Percentiles rank a stretch among this genome's conserved stretches.
Conservation (phyloP, 2,888 invertebrate genomes). For the Parasteatoda lunata region DNA sequence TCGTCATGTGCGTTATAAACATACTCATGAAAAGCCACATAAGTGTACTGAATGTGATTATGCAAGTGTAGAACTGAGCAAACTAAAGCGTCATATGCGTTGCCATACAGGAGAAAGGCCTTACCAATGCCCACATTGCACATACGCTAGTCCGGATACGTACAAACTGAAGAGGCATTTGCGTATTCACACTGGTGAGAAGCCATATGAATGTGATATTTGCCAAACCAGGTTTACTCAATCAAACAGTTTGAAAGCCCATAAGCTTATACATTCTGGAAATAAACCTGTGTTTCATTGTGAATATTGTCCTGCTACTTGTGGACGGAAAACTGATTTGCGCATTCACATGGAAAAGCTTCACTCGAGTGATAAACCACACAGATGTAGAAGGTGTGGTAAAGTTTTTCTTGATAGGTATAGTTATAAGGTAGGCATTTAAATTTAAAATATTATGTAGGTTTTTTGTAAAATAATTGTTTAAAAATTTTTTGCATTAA, state of each 20-base stretch:
- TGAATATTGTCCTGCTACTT: conserved; percentile 95
- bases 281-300: conserved; percentile 95
- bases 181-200: conserved; percentile 83
- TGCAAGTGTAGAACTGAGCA: conserved; percentile 95
- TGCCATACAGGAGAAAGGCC: conserved; percentile 93
- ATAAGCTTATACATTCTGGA: conserved; percentile 90
- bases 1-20: conserved; percentile 93
- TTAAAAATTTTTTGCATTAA: too few species aligned
- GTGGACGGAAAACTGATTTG: conserved; percentile 96
- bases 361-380: conserved; percentile 92
- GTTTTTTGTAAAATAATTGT: too few species aligned
- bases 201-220: conserved; percentile 78
- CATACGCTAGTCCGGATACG: conserved; percentile 97
- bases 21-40: conserved; percentile 98
- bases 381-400: conserved; percentile 93
- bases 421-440: conserved; percentile 76
- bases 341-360: conserved; percentile 96
- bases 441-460: background rate
- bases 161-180: conserved; percentile 97
- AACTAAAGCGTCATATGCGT: conserved; percentile 93
- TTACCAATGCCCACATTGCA: conserved; percentile 95
- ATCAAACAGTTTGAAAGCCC: conserved; percentile 95
- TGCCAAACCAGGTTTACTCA: conserved; percentile 91
- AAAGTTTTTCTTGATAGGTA: conserved; percentile 90
- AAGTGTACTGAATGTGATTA: conserved; percentile 97